Base-by-base conservation (phyloP, 2,113 vertebrate species). In the Sapajus apella region DNA sequence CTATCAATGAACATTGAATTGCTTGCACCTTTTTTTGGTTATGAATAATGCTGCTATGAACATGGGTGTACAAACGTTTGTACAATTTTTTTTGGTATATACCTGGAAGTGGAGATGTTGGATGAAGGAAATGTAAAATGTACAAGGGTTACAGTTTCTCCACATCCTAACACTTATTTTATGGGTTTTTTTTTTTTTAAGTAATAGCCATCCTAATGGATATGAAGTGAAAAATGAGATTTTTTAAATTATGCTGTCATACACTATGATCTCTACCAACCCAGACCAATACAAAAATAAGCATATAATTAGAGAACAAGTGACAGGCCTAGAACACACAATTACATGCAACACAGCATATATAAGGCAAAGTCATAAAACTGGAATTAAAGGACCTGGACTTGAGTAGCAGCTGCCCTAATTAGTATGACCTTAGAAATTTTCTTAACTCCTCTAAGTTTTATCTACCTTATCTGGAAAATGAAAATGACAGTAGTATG, bases 401-500 rank as follows among this genome's bases (percentile, higher is more conserved):
- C 87, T 76, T 82, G 56, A 95, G 68, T 47, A 92, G 10, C 55
- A 94, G 64, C 47, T 94, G 86, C 61, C 82, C 20, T 66, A 75
- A 23, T 84, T 79, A 79, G 18, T n/a, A 84, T 73, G 70, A 93
- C 32, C 87, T 92, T 73, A 81, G 52, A 94, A 86, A 52, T n/a
- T 47, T 84, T 95, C 87, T 92, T 84, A 81, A 93, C 40, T 89
- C 95, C 77, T 90, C 84, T 91, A 82, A 93, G 66, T 77, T 80
- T 80, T 70, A 92, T 72, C 72, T 96, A 93, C 52, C 52, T 88
- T 85, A 96, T 56, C 81, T 87, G 35, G 47, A 94, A 96, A 94
- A 91, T 92, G 76, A 93, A 94, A 88, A 84, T 76, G 56, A 81
- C 27, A 90, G 45, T 3, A 72, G 21, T 56, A 91, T 68, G 25